Conservation (phyloP, 1,140 invertebrate genomes). For the Anthonomus grandis region DNA sequence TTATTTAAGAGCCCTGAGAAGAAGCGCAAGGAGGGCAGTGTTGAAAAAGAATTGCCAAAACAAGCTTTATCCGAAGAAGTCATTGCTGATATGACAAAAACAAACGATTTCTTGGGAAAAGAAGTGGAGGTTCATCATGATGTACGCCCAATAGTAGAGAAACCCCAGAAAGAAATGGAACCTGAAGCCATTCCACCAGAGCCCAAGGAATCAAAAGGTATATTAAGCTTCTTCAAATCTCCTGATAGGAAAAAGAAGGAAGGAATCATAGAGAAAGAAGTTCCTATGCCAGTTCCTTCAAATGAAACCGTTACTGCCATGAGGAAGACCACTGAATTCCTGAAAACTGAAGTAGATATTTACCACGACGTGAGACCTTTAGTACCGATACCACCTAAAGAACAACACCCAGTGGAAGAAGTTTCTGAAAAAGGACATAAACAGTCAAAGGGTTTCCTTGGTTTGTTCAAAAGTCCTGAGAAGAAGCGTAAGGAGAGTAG, state of each 20-base stretch:
- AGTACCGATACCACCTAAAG: neutral
- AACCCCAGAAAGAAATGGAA: neutral
- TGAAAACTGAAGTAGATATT: slow-evolving; percentile 18
- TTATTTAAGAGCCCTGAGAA: slow-evolving; percentile 10
- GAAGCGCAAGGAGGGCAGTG: slow-evolving; percentile 17
- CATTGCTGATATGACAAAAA: slow-evolving; percentile 26
- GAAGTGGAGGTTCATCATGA: slow-evolving; percentile 35
- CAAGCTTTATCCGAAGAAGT: slow-evolving; percentile 23
- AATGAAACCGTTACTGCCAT: slow-evolving; percentile 26
- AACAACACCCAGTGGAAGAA: neutral
- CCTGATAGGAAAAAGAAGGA: slow-evolving; percentile 17
- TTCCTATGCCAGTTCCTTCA: slow-evolving; percentile 12
- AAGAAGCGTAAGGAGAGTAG: slow-evolving; percentile 9
- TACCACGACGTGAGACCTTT: slow-evolving; percentile 27
- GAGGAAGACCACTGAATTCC: slow-evolving; percentile 4
- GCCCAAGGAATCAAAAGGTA: slow-evolving; percentile 15
- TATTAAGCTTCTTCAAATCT: slow-evolving; percentile 27
- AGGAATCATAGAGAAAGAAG: slow-evolving; percentile 22
- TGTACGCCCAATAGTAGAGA: slow-evolving; percentile 16
- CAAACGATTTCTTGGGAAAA: slow-evolving; percentile 26
- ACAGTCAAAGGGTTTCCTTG: slow-evolving; percentile 9
- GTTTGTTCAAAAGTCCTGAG: slow-evolving; percentile 27
- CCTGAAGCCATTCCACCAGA: slow-evolving; percentile 7
- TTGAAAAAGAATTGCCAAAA: slow-evolving; percentile 11
- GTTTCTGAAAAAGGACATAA: slow-evolving; percentile 9